Conservation (phyloP, 2,888 invertebrate species). For the Leptopilina myrica region DNA sequence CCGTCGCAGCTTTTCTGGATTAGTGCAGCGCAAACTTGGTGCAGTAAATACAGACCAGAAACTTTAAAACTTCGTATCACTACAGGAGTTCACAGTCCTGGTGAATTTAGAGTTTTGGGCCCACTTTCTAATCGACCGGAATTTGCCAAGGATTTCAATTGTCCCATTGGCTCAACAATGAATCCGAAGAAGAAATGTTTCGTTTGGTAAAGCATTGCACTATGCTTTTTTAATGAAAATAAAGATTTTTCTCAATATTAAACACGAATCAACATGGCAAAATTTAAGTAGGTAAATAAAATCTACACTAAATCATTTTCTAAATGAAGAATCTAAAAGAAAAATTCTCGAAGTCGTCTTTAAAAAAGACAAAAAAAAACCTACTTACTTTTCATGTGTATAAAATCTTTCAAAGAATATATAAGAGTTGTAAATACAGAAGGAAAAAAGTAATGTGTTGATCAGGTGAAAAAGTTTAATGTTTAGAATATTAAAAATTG, state of each 20-base stretch:
- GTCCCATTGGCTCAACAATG: constrained; percentile 80
- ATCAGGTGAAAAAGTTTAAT: constrained; percentile 6
- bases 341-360: background rate
- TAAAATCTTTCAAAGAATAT: background rate
- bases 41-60: constrained; percentile 79
- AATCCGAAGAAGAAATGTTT: constrained; percentile 81
- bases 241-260: background rate
- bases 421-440: constrained; percentile 29
- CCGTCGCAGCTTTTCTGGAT: constrained; percentile 83
- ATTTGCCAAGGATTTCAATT: constrained; percentile 80
- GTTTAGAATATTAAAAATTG: background rate
- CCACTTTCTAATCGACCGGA: constrained; percentile 80
- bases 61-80: constrained; percentile 87
- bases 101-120: constrained; percentile 80
- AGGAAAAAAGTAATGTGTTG: background rate
- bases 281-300: background rate
- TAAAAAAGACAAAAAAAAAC: too few relatives aligned
- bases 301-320: background rate
- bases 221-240: constrained; percentile 3
- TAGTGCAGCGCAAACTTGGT: constrained; percentile 81
- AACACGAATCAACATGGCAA: background rate
- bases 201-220: constrained; percentile 78
- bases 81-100: constrained; percentile 87
- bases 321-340: background rate
- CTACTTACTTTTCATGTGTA: background rate